Evolutionary conservation across 2,888 invertebrate species (phyloP), one percentile per base, ranked within the genome.

Genomic region (Coronaproctus castanopsis): DNA sequence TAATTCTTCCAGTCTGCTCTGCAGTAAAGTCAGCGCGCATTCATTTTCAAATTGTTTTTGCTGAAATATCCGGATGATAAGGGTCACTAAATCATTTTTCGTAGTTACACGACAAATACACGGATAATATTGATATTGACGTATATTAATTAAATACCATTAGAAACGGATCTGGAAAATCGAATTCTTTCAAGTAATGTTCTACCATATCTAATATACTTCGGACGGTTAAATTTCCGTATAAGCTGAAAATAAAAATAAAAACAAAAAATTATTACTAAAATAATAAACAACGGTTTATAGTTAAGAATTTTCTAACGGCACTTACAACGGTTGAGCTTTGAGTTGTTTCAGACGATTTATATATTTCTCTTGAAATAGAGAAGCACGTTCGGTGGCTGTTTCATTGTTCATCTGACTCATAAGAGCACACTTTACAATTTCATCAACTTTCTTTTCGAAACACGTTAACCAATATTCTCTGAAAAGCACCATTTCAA

Each of bases 381-480:
- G 80, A 61, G 82, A 77, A 2, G 91, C 93, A 69, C 92, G 76
- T 66, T 83, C 80, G 67, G 78, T 78, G 8, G 88, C 87, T 56
- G 85, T 83, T 21, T 80, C 77, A 67, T 83, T 83, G 63, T 82
- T 79, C 14, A 82, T 81, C 70, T 86, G 83, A 69, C 89, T 87
- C 55, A 78, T 75, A 56, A 85, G 79, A 1, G 95, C 95, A 71
- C 86, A 84, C 64, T 78, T 78, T 22, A 87, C 83, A 74, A 88
- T 89, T 75, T 88, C 89, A 65, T 83, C 82, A 19, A 87, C 83
- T 66, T 90, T 82, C 65, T 82, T 83, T 70, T 88, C 85, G 70
- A 96, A 87, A 71, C 92, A 91, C 63, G 83, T 79, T 54, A 96
- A 78, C 96, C 96, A 97, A 73, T 95, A 96, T 55, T 77, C 75